Conservation (phyloP, 2,113 vertebrate genomes). For the Rafetus swinhoei region DNA sequence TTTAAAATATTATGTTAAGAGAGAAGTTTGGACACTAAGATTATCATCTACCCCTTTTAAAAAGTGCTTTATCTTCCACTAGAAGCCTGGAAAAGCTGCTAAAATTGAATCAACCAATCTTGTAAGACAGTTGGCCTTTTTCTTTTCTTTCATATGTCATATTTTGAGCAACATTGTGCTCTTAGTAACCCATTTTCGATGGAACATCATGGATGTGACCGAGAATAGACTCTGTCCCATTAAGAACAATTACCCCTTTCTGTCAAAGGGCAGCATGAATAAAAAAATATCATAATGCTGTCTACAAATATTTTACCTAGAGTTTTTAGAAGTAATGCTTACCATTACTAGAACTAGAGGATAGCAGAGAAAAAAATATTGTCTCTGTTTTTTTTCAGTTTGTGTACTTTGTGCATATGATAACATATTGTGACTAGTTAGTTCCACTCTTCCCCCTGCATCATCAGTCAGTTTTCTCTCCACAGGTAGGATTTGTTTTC, state of each 20-base stretch:
- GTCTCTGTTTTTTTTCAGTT: too few relatives aligned
- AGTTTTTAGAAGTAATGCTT: neutral
- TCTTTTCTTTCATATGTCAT: neutral
- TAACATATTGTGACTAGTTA: too few relatives aligned
- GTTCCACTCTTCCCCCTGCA: too few relatives aligned
- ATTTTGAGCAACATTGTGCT: neutral
- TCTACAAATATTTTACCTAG: neutral
- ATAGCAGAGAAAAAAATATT: neutral
- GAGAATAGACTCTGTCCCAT: neutral
- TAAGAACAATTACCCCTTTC: neutral
- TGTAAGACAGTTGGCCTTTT: neutral
- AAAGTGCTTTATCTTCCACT: neutral
- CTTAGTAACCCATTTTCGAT: constrained; percentile 10
- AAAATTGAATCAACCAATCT: neutral
- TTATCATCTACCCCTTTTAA: neutral
- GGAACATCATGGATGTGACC: neutral
- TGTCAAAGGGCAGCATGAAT: neutral
- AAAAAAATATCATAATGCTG: neutral
- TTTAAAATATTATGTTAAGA: neutral
- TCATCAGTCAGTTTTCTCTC: neutral
- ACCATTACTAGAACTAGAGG: neutral
- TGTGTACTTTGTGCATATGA: too few relatives aligned
- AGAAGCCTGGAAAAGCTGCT: neutral
- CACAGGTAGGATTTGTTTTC: neutral
- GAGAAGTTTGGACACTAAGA: neutral